Base-by-base conservation (phyloP, 2,888 invertebrate genomes). In the Thymelicus lineola region DNA sequence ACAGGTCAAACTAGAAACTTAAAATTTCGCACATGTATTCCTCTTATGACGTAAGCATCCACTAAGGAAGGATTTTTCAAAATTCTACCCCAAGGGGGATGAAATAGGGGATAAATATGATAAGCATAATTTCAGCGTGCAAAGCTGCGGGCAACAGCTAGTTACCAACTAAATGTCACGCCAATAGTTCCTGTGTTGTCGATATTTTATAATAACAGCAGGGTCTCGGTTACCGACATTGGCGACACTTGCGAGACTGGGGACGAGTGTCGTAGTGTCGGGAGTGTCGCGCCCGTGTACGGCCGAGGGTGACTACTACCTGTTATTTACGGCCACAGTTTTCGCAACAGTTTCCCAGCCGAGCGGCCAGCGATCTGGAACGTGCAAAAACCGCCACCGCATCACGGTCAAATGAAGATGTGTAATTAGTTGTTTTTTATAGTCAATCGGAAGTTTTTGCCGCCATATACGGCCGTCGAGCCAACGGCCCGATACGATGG, bases 371-470 rank as follows among this genome's bases (percentile, higher is more conserved):
- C 73, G 76, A 84, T 82, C 73, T 85, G 89, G 85, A 86, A 89
- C 88, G 75, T 74, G 84, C 85, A 90, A 91, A 92, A 89, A 88
- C 81, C 73, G 46, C 66, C 81, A 77, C 76, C 80, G 82, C 85
- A 89, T 86, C 91, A 93, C 91, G 93, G 88, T 91, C 90, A 91
- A 93, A 93, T 93, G 93, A 90, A 93, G 91, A 90, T 87, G 78
- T 89, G 90, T 89, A 90, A 92, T 93, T 92, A 89, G 85, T 82
- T 80, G 80, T 81, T 89, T 90, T 90, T 92, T 90, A 81, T 80
- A 82, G 87, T 87, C 83, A 86, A 68, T 68, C 62, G 68, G 58
- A 79, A 76, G 80, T 86, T 87, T 85, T 89, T 87, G 78, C 79
- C 63, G 71, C 87, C 88, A 80, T 88, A 86, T 86, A 88, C 80